Evolutionary conservation across 2,113 vertebrate species (phyloP).

Genomic region (Rhabdomys dilectus): DNA sequence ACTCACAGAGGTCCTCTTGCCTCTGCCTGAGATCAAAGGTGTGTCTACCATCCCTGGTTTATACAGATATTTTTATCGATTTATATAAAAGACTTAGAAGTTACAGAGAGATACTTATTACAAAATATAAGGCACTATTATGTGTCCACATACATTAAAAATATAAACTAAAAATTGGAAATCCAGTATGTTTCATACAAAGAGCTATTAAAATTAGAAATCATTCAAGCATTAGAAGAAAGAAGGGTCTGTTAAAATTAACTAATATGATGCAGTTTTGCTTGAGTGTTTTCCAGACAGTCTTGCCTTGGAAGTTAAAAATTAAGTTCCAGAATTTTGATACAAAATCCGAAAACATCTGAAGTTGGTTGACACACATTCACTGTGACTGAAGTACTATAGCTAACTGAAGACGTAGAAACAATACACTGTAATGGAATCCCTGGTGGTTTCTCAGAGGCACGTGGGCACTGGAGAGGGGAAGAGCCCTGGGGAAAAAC

Average conservation of each 20-base stretch:
- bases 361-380: not conserved
- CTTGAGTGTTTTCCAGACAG: not conserved
- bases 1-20: not conserved
- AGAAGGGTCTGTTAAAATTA: slow-evolving; percentile 34
- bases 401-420: not conserved
- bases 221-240: slow-evolving; percentile 40
- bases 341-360: slow-evolving; percentile 6
- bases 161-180: not conserved
- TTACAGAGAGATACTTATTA: not conserved
- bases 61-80: not conserved
- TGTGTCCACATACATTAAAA: not conserved
- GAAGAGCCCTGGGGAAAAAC: not conserved
- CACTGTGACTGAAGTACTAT: not conserved
- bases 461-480: not conserved
- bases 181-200: slow-evolving; percentile 17
- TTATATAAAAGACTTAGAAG: slow-evolving; percentile 52
- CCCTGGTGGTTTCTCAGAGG: not conserved
- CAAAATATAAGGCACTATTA: not conserved
- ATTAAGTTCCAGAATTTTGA: slow-evolving; percentile 4
- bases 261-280: slow-evolving; percentile 32
- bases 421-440: not conserved
- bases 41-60: not conserved
- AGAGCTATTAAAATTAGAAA: not conserved
- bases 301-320: slow-evolving; percentile 23
- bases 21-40: not conserved